Conservation (phyloP, 2,797 vertebrate species). For the Megaceryle alcyon region DNA sequence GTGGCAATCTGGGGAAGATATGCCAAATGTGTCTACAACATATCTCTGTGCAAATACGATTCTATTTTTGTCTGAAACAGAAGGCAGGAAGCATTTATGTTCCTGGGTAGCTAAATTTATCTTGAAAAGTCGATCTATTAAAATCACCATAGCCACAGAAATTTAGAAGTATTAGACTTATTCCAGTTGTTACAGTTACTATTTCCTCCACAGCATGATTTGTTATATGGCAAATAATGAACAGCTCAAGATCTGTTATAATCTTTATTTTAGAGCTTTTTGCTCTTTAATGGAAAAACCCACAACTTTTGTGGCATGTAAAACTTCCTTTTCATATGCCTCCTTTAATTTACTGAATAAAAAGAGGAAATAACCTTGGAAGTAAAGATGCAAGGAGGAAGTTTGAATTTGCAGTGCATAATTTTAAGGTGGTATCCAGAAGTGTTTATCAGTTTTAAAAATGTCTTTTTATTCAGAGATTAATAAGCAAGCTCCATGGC, state of each 20-base stretch:
- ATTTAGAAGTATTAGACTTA: neutral
- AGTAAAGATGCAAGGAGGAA: neutral
- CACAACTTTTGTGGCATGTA: neutral
- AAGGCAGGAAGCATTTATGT: constrained; percentile 1
- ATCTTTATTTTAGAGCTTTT: neutral
- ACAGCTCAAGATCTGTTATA: neutral
- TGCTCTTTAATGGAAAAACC: neutral
- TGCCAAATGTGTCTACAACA: neutral
- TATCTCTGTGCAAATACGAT: neutral
- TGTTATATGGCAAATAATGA: neutral
- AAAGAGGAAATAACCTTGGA: neutral
- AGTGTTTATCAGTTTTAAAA: neutral
- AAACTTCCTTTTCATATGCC: neutral
- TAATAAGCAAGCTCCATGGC: neutral
- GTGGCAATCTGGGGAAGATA: neutral
- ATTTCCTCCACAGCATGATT: constrained; percentile 5
- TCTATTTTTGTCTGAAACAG: constrained; percentile 42
- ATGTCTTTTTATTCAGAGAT: neutral
- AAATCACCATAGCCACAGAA: constrained; percentile 15
- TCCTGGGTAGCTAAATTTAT: constrained; percentile 13
- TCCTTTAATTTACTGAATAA: neutral
- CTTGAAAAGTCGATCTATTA: constrained; percentile 33
- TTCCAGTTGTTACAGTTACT: neutral
- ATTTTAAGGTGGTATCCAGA: neutral
- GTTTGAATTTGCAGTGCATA: neutral